These are phyloP conservation scores for Zygogramma bicolorata DNA, from an alignment of 2,888 invertebrate genomes.

Conservation along the genomic window DNA sequence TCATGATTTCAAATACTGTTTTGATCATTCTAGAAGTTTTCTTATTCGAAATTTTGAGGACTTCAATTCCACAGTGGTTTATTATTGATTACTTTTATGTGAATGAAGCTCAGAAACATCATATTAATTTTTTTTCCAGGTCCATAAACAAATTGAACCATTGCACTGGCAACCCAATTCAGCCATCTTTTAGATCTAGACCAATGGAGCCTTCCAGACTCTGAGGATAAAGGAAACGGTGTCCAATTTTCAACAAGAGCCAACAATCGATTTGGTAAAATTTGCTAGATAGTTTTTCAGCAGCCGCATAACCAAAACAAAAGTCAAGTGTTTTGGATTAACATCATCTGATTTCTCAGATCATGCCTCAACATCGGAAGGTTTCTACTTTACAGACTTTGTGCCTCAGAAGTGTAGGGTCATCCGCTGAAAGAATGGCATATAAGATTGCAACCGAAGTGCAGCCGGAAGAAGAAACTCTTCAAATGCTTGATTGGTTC, in stretches of 20 bases:
- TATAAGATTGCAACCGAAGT: conserved; percentile 72
- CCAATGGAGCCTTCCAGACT: conserved; percentile 69
- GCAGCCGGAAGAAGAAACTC: conserved; percentile 58
- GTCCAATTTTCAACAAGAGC: conserved; percentile 47
- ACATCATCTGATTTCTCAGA: conserved; percentile 58
- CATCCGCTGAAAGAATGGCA: conserved; percentile 74
- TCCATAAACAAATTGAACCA: no score
- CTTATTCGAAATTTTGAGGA: no score
- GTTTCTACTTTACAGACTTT: conserved; percentile 70
- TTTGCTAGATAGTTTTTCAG: background rate
- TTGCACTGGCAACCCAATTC: no score
- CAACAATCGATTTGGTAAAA: conserved; percentile 50
- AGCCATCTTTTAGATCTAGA: no score
- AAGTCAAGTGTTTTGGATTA: conserved; percentile 8
- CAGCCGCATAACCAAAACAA: conserved; percentile 43
- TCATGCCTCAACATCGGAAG: conserved; percentile 64
- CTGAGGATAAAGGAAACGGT: conserved; percentile 69
- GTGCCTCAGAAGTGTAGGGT: conserved; percentile 73
- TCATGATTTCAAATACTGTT: no score
- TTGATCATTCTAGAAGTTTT: no score
- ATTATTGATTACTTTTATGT: no score
- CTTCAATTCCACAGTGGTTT: no score
- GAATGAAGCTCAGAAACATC: no score
- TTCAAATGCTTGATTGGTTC: conserved; percentile 67
- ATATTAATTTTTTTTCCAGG: no score